Conservation (phyloP, 2,797 vertebrate genomes). For the Decapterus maruadsi region DNA sequence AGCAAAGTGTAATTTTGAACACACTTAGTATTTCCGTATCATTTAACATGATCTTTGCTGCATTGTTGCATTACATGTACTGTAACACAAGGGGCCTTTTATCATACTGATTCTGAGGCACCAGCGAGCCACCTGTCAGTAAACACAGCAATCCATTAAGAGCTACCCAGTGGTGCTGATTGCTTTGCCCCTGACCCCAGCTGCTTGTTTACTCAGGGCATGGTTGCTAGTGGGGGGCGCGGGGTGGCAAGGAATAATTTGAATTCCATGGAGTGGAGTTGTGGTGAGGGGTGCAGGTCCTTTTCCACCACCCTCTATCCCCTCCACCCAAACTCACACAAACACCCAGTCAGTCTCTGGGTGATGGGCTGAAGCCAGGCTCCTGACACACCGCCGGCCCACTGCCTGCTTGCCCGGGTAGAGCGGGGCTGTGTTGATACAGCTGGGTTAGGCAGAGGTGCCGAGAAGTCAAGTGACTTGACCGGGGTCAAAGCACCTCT, state of each 20-base stretch:
- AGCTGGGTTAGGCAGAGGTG: conserved; percentile 82
- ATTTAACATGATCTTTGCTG: neutral
- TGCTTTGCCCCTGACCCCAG: conserved; percentile 84
- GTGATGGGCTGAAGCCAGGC: conserved; percentile 75
- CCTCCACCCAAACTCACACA: conserved; percentile 75
- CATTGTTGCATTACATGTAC: conserved; percentile 14
- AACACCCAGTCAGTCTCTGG: conserved; percentile 76
- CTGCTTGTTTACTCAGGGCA: conserved; percentile 84
- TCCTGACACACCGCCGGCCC: conserved; percentile 74
- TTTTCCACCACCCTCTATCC: conserved; percentile 49
- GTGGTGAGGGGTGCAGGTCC: conserved; percentile 67
- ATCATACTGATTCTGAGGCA: conserved; percentile 52
- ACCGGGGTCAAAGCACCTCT: conserved; percentile 79
- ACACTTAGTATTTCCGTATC: too few species aligned
- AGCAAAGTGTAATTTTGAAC: neutral
- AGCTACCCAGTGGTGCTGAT: conserved; percentile 77
- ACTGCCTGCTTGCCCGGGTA: conserved; percentile 58
- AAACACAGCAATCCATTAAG: conserved; percentile 80
- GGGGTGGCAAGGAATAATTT: conserved; percentile 75
- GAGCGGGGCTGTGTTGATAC: conserved; percentile 80
- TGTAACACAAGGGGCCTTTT: conserved; percentile 9
- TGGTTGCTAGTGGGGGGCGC: conserved; percentile 71
- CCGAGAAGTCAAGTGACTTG: conserved; percentile 85
- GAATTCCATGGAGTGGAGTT: conserved; percentile 75
- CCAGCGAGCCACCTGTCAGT: conserved; percentile 79